These are phyloP conservation scores for Patella ulyssiponensis DNA, from an alignment of 2,888 invertebrate species.

Conservation along the genomic window DNA sequence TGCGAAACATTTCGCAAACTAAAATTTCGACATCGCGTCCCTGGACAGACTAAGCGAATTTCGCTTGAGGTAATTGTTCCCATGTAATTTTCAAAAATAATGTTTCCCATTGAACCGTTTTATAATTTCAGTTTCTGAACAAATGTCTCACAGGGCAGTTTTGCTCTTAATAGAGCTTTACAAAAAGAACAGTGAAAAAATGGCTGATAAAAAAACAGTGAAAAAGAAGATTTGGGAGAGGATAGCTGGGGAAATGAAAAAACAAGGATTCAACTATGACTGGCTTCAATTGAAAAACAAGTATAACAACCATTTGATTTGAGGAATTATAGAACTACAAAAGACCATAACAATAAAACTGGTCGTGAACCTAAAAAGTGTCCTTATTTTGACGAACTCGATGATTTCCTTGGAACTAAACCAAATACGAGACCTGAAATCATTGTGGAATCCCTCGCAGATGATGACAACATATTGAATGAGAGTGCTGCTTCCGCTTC, in stretches of 20 bases:
- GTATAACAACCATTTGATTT: background rate
- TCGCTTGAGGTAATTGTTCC: no score
- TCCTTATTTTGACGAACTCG: no score
- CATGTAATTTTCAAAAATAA: no score
- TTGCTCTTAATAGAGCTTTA: background rate
- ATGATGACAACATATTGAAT: background rate
- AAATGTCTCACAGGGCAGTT: background rate
- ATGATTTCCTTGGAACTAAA: no score
- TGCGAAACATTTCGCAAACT: background rate
- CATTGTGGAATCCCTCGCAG: background rate
- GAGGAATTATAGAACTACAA: no score
- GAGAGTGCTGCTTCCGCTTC: background rate
- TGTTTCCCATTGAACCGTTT: background rate
- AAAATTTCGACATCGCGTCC: no score
- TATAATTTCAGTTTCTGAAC: constrained; percentile 2
- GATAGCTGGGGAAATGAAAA: background rate
- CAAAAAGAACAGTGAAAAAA: background rate
- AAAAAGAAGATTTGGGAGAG: background rate
- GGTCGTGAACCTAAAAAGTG: no score
- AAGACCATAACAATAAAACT: no score
- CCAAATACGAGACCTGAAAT: no score
- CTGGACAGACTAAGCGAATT: no score
- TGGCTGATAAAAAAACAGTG: background rate
- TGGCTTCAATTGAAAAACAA: background rate
- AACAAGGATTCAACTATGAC: background rate